phyloP scores from a whole-genome alignment of 1,140 invertebrate species.

The Atta texana region DNA sequence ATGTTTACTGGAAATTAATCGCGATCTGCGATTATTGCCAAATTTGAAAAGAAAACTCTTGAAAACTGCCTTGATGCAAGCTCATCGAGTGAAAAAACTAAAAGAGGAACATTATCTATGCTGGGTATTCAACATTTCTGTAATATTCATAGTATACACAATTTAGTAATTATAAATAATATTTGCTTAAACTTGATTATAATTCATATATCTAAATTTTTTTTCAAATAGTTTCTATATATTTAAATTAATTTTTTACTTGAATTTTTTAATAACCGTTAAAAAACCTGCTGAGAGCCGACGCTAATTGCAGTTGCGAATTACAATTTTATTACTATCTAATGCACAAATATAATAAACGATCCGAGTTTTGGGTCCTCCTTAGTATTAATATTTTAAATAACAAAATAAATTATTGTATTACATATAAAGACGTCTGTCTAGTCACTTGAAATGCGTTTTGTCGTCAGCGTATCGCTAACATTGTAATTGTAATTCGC shows the following conservation, averaged over 20 bases:
- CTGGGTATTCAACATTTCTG: conserved; percentile 77
- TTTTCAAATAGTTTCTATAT: not conserved
- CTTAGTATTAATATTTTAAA: too few relatives aligned
- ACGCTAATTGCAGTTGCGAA: too few relatives aligned
- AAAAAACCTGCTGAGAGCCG: too few relatives aligned
- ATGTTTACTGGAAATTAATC: conserved; percentile 85
- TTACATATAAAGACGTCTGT: too few relatives aligned
- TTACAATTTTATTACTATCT: too few relatives aligned
- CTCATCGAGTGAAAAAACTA: conserved; percentile 84
- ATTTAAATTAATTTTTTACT: not conserved
- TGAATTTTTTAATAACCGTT: too few relatives aligned
- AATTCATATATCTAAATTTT: conserved; percentile 1
- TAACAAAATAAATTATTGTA: too few relatives aligned
- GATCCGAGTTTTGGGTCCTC: too few relatives aligned
- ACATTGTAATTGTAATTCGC: too few relatives aligned
- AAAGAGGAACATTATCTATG: conserved; percentile 86
- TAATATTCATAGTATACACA: conserved; percentile 5
- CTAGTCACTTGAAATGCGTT: too few relatives aligned
- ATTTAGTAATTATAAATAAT: conserved; percentile 6
- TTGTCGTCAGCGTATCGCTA: too few relatives aligned
- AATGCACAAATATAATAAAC: too few relatives aligned
- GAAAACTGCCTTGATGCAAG: conserved; percentile 84
- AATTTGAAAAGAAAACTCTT: conserved; percentile 86
- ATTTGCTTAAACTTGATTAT: not conserved
- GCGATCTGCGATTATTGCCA: conserved; percentile 79